phyloP scores from a whole-genome alignment of 2,797 vertebrate species.

The Alosa sapidissima region DNA sequence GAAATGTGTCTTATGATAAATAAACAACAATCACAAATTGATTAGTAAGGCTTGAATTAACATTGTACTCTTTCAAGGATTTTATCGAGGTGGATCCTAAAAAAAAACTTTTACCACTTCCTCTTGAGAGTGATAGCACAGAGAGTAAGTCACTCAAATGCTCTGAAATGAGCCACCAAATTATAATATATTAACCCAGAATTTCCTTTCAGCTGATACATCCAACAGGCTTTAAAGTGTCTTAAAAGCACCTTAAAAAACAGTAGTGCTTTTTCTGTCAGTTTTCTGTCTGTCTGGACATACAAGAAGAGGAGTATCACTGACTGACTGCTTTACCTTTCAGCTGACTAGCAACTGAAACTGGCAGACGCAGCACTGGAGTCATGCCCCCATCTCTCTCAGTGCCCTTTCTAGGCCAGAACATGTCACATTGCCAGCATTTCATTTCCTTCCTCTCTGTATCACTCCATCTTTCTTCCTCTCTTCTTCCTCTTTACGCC shows the following conservation, averaged over 20 bases:
- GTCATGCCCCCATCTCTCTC: background rate
- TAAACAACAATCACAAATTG: background rate
- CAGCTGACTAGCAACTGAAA: slow-evolving; percentile 9
- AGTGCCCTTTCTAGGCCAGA: background rate
- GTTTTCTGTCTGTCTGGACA: background rate
- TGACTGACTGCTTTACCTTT: background rate
- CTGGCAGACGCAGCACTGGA: background rate
- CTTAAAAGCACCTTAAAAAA: background rate
- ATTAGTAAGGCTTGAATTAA: too few species aligned
- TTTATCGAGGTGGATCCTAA: too few species aligned
- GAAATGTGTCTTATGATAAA: background rate
- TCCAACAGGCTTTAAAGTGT: background rate
- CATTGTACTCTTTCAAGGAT: too few species aligned
- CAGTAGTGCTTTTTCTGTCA: too few species aligned
- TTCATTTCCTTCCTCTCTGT: background rate
- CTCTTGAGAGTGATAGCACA: too few species aligned
- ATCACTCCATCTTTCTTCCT: background rate
- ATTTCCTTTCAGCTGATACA: background rate
- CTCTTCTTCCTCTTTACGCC: background rate
- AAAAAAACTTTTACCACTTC: too few species aligned
- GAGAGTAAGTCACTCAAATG: too few species aligned
- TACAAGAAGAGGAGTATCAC: background rate
- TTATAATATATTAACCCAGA: too few species aligned
- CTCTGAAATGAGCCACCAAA: too few species aligned
- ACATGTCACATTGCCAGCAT: background rate